Percentiles rank a stretch among this genome's conserved stretches.
Conservation (phyloP, 2,113 vertebrate genomes). For the Terrapene triunguis region DNA sequence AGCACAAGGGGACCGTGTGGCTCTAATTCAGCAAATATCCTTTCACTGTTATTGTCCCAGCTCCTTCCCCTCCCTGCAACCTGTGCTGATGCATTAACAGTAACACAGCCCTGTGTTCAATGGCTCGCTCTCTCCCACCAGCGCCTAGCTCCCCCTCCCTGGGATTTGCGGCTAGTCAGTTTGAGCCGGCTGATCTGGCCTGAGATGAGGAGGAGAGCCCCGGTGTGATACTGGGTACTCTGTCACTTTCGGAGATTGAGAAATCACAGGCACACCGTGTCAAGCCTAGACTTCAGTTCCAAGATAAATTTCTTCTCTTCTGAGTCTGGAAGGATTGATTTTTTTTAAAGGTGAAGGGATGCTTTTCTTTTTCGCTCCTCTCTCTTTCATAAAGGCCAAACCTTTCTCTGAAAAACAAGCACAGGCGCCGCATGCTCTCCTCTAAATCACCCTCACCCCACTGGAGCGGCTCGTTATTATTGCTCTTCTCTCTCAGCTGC, state of each 20-base stretch:
- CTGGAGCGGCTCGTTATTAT: background rate
- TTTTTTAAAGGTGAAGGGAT: background rate
- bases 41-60: fast-evolving
- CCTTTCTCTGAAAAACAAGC: background rate
- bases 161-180: background rate
- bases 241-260: background rate
- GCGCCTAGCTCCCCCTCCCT: background rate
- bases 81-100: fast-evolving
- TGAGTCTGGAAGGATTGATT: background rate
- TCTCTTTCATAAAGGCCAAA: background rate
- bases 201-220: fast-evolving
- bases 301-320: constrained; percentile 3
- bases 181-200: background rate
- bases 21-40: background rate
- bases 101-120: background rate
- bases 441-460: background rate
- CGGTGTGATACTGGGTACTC: background rate
- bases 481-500: background rate
- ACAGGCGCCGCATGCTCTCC: fast-evolving
- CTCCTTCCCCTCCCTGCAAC: background rate
- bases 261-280: background rate
- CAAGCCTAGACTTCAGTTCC: background rate
- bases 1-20: fast-evolving
- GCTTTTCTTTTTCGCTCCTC: background rate
- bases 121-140: background rate